A percentile compares a stretch with the other conserved stretches of the same genome.
phyloP scores from a whole-genome alignment of 2,888 invertebrate species.

The Drosophila basisetae region DNA sequence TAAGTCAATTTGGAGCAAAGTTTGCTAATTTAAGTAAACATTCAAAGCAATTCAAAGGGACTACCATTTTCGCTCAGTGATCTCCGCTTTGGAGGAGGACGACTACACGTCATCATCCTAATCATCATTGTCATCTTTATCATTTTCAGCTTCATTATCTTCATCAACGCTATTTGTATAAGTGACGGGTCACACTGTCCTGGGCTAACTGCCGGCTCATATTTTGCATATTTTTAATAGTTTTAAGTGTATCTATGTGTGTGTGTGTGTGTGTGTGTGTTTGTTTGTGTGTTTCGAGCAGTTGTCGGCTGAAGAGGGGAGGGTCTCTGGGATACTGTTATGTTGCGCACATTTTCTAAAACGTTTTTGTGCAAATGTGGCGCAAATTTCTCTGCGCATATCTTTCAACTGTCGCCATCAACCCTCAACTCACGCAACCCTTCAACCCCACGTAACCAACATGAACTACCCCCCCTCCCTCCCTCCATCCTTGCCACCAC shows the following conservation, averaged over 20 bases:
- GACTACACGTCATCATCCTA: slow-evolving; percentile 1
- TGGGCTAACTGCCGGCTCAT: slow-evolving; percentile 64
- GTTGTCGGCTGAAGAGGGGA: slow-evolving; percentile 5
- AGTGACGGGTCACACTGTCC: slow-evolving; percentile 44
- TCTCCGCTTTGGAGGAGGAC: neutral
- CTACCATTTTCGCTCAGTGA: neutral
- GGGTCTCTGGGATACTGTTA: slow-evolving; percentile 32
- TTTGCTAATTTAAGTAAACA: neutral
- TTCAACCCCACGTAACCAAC: neutral
- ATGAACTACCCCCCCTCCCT: neutral
- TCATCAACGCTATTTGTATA: slow-evolving; percentile 66
- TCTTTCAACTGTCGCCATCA: slow-evolving; percentile 8
- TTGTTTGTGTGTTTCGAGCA: neutral
- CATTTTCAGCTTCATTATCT: slow-evolving; percentile 29
- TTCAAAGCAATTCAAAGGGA: neutral
- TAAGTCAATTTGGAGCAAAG: neutral
- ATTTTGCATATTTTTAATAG: slow-evolving; percentile 70
- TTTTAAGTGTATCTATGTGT: slow-evolving; percentile 37
- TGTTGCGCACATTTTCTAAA: slow-evolving; percentile 71
- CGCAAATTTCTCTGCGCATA: slow-evolving; percentile 54
- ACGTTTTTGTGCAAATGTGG: slow-evolving; percentile 75
- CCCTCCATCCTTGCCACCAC: neutral
- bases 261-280: neutral
- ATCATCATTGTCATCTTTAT: slow-evolving; percentile 22
- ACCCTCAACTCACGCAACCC: neutral